Conservation (phyloP, 2,888 invertebrate species). For the Polyommatus icarus region DNA sequence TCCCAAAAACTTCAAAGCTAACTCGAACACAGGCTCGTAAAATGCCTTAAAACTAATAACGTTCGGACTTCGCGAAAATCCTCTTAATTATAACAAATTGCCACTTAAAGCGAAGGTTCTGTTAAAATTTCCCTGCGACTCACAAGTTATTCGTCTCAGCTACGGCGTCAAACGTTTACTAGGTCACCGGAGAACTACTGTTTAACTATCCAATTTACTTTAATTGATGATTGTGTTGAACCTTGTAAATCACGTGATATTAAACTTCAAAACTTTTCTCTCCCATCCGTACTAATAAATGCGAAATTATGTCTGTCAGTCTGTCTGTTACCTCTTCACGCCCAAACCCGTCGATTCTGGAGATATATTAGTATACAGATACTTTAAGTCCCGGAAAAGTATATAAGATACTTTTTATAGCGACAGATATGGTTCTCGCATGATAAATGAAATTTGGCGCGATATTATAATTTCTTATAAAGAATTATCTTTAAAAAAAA, state of each 20-base stretch:
- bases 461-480: too few species aligned
- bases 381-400: too few species aligned
- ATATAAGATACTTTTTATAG: too few species aligned
- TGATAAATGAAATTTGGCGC: too few species aligned
- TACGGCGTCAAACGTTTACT: constrained; percentile 20
- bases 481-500: too few species aligned
- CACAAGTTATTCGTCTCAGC: constrained; percentile 26
- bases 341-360: too few species aligned
- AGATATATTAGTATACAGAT: too few species aligned
- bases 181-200: constrained; percentile 9
- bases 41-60: constrained; percentile 26
- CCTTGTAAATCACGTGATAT: background rate
- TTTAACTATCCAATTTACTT: constrained; percentile 11
- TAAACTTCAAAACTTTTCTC: too few species aligned
- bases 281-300: too few species aligned
- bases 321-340: too few species aligned
- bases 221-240: background rate
- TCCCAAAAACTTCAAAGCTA: background rate
- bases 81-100: constrained; percentile 34
- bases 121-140: constrained; percentile 26
- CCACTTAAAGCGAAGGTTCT: constrained; percentile 27
- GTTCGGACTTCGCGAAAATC: constrained; percentile 6
- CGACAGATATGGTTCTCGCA: too few species aligned
- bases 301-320: too few species aligned
- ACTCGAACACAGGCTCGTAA: constrained; percentile 12